Conservation (phyloP, 2,888 invertebrate species). For the Drosophila flavopinicola region DNA sequence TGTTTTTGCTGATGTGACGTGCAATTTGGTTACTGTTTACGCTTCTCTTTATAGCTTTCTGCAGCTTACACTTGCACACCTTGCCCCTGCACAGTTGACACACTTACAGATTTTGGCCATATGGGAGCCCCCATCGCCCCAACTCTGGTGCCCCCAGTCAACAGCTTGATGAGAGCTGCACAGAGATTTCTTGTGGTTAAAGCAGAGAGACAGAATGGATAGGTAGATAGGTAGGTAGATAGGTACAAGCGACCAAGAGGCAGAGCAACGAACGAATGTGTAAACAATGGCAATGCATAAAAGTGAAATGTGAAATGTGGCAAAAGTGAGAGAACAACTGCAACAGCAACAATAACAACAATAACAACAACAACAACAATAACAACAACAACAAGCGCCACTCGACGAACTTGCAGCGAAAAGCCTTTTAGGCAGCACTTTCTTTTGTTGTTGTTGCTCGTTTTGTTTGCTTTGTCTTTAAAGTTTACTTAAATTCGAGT, state of each 20-base stretch:
- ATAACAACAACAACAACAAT: slow-evolving; percentile 10
- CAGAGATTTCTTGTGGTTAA: slow-evolving; percentile 28
- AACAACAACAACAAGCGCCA: slow-evolving; percentile 6
- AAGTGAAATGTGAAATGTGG: slow-evolving; percentile 57
- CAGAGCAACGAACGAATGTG: slow-evolving; percentile 13
- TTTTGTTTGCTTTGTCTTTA: slow-evolving; percentile 14
- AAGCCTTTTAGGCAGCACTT: slow-evolving; percentile 53
- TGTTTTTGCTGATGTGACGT: background rate
- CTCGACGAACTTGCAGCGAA: slow-evolving; percentile 28
- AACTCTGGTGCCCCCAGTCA: background rate
- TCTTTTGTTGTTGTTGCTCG: background rate
- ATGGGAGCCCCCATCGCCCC: background rate
- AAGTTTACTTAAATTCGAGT: slow-evolving; percentile 62
- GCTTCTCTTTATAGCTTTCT: slow-evolving; percentile 4
- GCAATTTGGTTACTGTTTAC: slow-evolving; percentile 5
- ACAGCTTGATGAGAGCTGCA: slow-evolving; percentile 18
- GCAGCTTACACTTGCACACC: background rate
- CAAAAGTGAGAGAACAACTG: too few species aligned
- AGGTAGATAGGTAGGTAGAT: background rate
- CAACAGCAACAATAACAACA: slow-evolving; percentile 24
- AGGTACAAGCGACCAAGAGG: background rate
- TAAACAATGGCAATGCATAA: slow-evolving; percentile 57
- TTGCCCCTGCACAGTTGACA: slow-evolving; percentile 18
- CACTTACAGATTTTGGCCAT: slow-evolving; percentile 20
- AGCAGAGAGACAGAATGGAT: background rate